A percentile compares a stretch with the other conserved stretches of the same genome.
Evolutionary conservation across 1,140 invertebrate genomes (phyloP).

Genomic region (Philotrypesis tridentata): DNA sequence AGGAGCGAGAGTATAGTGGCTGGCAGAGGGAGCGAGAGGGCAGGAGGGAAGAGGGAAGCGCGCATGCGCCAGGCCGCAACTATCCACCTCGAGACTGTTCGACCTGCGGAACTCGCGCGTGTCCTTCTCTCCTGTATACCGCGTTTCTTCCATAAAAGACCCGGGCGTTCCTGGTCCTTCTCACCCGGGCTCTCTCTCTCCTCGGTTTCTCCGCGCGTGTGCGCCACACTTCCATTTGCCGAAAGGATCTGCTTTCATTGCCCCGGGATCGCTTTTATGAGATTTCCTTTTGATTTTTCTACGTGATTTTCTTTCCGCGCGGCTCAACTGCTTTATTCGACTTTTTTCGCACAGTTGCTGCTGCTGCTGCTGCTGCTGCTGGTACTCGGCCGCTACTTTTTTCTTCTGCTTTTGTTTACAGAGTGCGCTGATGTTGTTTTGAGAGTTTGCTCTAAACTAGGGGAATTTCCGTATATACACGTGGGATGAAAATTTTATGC

Average conservation of each 20-base stretch:
- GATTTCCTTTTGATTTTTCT: slow-evolving; percentile 38
- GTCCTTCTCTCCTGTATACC: slow-evolving; percentile 9
- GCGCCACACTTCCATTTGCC: background rate
- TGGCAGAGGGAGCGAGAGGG: background rate
- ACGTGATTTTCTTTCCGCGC: too few species aligned
- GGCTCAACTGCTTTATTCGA: too few species aligned
- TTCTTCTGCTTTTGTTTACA: background rate
- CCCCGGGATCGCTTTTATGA: slow-evolving; percentile 30
- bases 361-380: too few species aligned
- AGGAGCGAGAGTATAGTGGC: background rate
- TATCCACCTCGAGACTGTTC: background rate
- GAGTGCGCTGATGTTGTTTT: background rate
- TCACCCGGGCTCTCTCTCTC: background rate
- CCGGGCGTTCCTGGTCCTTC: background rate
- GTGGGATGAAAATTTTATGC: background rate
- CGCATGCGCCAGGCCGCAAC: background rate
- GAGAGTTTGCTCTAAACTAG: too few species aligned
- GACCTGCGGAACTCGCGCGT: background rate
- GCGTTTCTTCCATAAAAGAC: slow-evolving; percentile 6
- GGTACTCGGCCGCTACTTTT: background rate
- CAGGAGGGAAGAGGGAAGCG: background rate
- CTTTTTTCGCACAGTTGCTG: too few species aligned
- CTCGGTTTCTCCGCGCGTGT: background rate
- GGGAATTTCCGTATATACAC: background rate
- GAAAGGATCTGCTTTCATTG: background rate